phyloP scores from a whole-genome alignment of 2,113 vertebrate genomes.

The Pygoscelis adeliae region DNA sequence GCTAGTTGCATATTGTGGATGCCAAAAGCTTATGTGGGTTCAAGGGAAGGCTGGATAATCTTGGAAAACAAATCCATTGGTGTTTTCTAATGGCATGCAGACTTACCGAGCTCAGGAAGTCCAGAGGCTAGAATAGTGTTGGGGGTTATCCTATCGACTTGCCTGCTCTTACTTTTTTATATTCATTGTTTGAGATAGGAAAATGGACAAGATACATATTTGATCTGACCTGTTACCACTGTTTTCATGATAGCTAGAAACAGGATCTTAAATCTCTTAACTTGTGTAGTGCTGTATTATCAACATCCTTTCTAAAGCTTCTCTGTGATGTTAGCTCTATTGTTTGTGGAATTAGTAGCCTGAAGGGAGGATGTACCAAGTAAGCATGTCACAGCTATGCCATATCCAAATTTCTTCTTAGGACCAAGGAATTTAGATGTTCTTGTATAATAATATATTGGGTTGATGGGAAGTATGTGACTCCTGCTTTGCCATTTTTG shows the following conservation, averaged over 20 bases:
- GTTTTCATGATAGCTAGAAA: neutral
- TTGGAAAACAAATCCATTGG: neutral
- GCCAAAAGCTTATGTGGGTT: neutral
- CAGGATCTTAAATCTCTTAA: neutral
- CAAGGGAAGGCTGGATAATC: neutral
- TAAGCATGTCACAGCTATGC: neutral
- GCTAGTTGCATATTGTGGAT: neutral
- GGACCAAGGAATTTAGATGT: neutral
- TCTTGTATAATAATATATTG: neutral
- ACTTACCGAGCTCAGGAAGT: neutral
- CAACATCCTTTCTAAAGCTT: neutral
- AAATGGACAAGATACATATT: neutral
- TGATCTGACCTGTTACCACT: neutral
- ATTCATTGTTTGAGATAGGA: neutral
- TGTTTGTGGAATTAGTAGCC: neutral
- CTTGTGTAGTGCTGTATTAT: neutral
- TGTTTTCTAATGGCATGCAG: neutral
- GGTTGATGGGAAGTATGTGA: neutral
- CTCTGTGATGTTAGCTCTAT: neutral
- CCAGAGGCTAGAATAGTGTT: neutral
- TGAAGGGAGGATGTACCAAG: neutral
- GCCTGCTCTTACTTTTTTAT: neutral
- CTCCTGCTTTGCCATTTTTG: neutral
- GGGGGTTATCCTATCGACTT: neutral
- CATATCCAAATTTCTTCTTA: neutral